Evolutionary conservation across 92 coral and sea anemone genomes (phyloP).

Genomic region (Palythoa grandis): DNA sequence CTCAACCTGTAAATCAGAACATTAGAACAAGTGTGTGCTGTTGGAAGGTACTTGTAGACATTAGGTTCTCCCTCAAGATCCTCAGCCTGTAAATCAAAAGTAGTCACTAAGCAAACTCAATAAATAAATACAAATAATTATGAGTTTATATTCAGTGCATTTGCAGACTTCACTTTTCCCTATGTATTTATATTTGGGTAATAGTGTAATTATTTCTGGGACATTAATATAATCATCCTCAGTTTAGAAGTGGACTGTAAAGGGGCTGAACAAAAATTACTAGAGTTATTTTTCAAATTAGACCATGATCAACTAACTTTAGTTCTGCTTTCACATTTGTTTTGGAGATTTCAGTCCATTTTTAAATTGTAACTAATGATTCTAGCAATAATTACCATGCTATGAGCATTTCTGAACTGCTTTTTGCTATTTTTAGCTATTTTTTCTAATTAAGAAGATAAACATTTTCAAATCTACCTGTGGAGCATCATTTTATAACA

Average conservation of each 20-base stretch:
- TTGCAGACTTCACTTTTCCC: conserved; percentile 17
- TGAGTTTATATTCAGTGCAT: conserved; percentile 13
- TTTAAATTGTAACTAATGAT: conserved; percentile 47
- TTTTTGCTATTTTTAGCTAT: conserved; percentile 46
- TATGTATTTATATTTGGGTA: conserved; percentile 2
- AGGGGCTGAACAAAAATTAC: conserved; percentile 22
- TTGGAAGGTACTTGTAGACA: conserved; percentile 61
- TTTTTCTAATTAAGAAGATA: conserved; percentile 16
- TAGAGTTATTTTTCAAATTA: conserved; percentile 46
- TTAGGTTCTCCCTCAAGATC: conserved; percentile 46
- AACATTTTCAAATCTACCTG: conserved; percentile 5
- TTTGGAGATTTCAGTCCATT: conserved; percentile 50
- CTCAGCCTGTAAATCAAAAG: conserved; percentile 32
- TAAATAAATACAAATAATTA: conserved; percentile 6
- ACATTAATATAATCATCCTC: background rate
- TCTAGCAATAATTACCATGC: conserved; percentile 39
- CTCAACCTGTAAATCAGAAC: conserved; percentile 40
- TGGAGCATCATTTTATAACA: conserved; percentile 49
- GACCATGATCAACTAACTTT: conserved; percentile 50
- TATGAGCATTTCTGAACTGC: conserved; percentile 29
- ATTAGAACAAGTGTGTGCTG: conserved; percentile 70
- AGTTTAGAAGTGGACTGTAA: conserved; percentile 2
- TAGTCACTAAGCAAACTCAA: conserved; percentile 16
- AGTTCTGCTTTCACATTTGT: conserved; percentile 49
- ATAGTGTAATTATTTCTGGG: too few species aligned